Evolutionary conservation across 1,140 invertebrate genomes (phyloP).

Genomic region (Listronotus oregonensis): DNA sequence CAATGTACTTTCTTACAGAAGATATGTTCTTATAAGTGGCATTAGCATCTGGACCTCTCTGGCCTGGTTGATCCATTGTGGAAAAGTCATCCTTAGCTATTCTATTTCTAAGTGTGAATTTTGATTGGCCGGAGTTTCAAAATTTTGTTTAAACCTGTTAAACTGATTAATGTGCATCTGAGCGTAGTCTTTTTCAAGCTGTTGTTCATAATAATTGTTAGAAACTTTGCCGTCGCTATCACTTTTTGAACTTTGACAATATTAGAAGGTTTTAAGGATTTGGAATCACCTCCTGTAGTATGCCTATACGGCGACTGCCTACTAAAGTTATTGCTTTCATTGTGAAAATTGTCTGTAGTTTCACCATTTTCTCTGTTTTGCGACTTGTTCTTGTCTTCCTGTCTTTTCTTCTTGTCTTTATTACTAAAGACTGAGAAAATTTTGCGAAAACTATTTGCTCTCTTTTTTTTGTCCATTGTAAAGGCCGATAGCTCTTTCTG

Average conservation of each 20-base stretch:
- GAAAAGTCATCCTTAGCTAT: slow-evolving; percentile 33
- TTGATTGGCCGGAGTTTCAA: slow-evolving; percentile 29
- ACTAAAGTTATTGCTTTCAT: slow-evolving; percentile 46
- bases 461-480: slow-evolving; percentile 51
- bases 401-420: slow-evolving; percentile 51
- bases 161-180: slow-evolving; percentile 47
- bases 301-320: slow-evolving; percentile 45
- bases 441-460: slow-evolving; percentile 47
- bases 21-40: slow-evolving; percentile 42
- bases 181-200: slow-evolving; percentile 45
- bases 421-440: slow-evolving; percentile 47
- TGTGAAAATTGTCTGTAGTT: slow-evolving; percentile 47
- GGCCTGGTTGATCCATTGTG: slow-evolving; percentile 39
- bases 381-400: slow-evolving; percentile 38
- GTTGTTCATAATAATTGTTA: slow-evolving; percentile 17
- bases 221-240: slow-evolving; percentile 17
- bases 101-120: slow-evolving; percentile 1
- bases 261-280: background rate
- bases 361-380: slow-evolving; percentile 40
- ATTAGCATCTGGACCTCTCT: slow-evolving; percentile 21
- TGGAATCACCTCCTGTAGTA: slow-evolving; percentile 33
- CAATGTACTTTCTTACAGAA: slow-evolving; percentile 47
- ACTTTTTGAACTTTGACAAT: slow-evolving; percentile 10
- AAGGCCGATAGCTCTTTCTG: slow-evolving; percentile 46
- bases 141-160: slow-evolving; percentile 43